Conservation (phyloP, 2,797 vertebrate genomes). For the Sebastes baramenuke region DNA sequence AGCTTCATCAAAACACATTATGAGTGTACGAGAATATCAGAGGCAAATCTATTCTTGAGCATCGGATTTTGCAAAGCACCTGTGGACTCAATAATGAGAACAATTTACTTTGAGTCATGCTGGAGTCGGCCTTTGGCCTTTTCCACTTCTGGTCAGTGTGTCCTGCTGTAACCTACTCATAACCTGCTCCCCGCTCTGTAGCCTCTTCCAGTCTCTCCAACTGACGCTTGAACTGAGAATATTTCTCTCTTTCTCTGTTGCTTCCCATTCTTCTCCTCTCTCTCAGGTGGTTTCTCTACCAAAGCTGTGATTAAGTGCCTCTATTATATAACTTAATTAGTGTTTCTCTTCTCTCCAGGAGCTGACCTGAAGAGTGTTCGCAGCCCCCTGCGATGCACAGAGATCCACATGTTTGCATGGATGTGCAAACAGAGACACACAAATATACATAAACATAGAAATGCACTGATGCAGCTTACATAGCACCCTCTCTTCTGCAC, state of each 20-base stretch:
- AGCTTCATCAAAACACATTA: conserved; percentile 15
- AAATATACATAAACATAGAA: neutral
- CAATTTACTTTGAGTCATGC: conserved; percentile 59
- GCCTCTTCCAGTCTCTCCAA: conserved; percentile 20
- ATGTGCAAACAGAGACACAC: neutral
- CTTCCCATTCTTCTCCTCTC: neutral
- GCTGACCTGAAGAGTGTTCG: conserved; percentile 41
- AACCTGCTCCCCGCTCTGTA: conserved; percentile 15
- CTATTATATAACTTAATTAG: conserved; percentile 74
- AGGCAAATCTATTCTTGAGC: conserved; percentile 15
- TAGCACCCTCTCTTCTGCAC: conserved; percentile 9
- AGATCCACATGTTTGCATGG: conserved; percentile 11
- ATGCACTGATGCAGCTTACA: conserved; percentile 4
- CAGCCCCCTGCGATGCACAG: conserved; percentile 27
- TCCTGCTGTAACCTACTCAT: conserved; percentile 6
- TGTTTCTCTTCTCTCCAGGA: conserved; percentile 57
- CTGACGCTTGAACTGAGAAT: neutral
- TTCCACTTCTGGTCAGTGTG: conserved; percentile 1
- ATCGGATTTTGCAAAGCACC: conserved; percentile 21
- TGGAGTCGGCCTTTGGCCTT: conserved; percentile 30
- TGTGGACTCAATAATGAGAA: conserved; percentile 51
- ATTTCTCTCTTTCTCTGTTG: neutral
- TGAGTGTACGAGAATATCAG: neutral
- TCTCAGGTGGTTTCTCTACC: conserved; percentile 44
- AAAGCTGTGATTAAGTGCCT: conserved; percentile 68